Evolutionary conservation across 2,888 invertebrate species (phyloP), one percentile per base, ranked within the genome.

Genomic region (Polyploca ridens): DNA sequence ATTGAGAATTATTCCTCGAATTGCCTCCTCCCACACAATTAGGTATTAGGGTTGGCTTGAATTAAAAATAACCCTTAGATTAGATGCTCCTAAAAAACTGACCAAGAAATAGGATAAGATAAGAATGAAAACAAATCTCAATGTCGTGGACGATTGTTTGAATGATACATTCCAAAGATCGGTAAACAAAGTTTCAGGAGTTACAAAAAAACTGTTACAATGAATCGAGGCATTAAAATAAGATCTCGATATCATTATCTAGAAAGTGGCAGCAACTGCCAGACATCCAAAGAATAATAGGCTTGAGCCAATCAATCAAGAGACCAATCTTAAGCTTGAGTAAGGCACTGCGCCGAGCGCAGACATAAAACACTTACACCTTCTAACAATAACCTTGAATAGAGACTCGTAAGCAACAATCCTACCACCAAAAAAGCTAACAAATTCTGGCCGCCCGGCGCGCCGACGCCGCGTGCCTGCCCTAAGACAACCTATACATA

Each of bases 401-500:
- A 64, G 62, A 67, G 46, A 65, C 58, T 63, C 66, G 41, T 41
- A 54, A 64, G 72, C 66, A 82, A 57, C 88, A 90, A 69, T 91
- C 92, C 91, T 92, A 86, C 66, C 70, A 72, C 83, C 88, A 77
- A 91, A 90, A 90, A 89, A 83, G 76, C 79, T 76, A 79, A 79
- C 82, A 83, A 85, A 84, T 85, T 77, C 78, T 67, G 75, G 77
- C 82, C 81, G 73, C 82, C 77, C 81, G 87, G 66, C 82, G 79
- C 82, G 81, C 76, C 82, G 82, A 71, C 84, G 81, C 76, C 81
- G 84, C 84, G 85, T 89, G 89, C 93, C 91, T 93, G 92, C 91
- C 93, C 92, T 92, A 88, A 91, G 88, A 84, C 91, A 92, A 92
- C 89, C 80, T 86, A 89, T 80, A 88, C 86, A 89, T 88, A 90